Evolutionary conservation across 2,888 invertebrate species (phyloP).

Genomic region (Diogma glabrata): DNA sequence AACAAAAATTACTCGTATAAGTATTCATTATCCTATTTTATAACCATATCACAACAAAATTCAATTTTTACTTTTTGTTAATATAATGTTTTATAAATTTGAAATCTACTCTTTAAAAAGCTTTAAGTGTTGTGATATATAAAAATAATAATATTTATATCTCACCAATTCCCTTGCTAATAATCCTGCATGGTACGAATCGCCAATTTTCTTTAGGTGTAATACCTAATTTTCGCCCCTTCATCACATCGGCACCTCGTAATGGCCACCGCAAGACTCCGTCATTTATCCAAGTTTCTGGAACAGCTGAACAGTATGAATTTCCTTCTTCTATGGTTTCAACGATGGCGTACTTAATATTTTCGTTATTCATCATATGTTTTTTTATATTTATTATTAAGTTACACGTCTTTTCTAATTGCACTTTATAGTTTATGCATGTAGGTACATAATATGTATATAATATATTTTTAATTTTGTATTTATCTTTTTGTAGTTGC

Average conservation of each 20-base stretch:
- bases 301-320: not conserved
- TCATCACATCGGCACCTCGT: not conserved
- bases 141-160: not conserved
- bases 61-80: not conserved
- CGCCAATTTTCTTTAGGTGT: too few relatives aligned
- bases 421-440: not conserved
- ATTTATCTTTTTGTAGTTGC: too few relatives aligned
- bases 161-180: not conserved
- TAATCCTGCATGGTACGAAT: not conserved
- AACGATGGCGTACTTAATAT: not conserved
- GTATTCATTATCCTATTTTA: not conserved
- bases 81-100: not conserved
- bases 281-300: not conserved
- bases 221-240: not conserved
- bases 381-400: not conserved
- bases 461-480: too few relatives aligned
- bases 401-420: not conserved
- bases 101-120: not conserved
- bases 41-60: not conserved
- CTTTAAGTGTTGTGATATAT: not conserved
- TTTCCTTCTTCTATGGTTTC: not conserved
- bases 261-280: not conserved
- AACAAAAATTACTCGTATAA: not conserved
- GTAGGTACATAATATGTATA: too few relatives aligned
- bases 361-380: not conserved